These are phyloP conservation scores for Drosophila demipolita DNA, from an alignment of 2,888 invertebrate genomes.

Conservation along the genomic window DNA sequence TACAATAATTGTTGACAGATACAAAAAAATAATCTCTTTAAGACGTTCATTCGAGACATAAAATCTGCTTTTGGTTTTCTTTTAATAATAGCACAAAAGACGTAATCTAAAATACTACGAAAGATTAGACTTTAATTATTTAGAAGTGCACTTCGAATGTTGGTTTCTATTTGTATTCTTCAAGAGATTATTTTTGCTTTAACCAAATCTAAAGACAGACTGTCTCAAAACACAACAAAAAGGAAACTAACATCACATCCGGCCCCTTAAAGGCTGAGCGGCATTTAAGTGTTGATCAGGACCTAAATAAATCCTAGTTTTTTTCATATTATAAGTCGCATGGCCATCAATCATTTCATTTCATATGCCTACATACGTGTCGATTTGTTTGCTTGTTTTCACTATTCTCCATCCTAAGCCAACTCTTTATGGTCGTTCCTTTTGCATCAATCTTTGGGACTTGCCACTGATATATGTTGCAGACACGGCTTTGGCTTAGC, in stretches of 20 bases:
- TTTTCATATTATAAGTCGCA: conserved; percentile 28
- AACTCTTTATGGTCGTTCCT: conserved; percentile 48
- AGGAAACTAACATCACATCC: conserved; percentile 27
- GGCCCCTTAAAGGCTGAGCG: too few relatives aligned
- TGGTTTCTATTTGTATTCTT: background rate
- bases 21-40: background rate
- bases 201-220: conserved; percentile 5
- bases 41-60: background rate
- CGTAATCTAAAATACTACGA: accelerated
- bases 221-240: background rate
- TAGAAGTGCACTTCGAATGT: background rate
- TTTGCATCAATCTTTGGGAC: conserved; percentile 63
- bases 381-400: conserved; percentile 16
- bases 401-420: background rate
- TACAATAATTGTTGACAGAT: background rate
- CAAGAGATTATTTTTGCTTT: background rate
- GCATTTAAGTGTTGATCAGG: conserved; percentile 35
- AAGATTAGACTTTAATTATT: background rate
- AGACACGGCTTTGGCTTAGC: conserved; percentile 22
- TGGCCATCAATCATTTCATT: conserved; percentile 46
- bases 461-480: conserved; percentile 50
- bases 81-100: background rate
- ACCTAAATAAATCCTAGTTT: conserved; percentile 25
- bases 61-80: background rate
- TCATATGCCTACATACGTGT: conserved; percentile 15